Evolutionary conservation across 1,140 invertebrate species (phyloP).

Genomic region (Wiebesia pumilae): DNA sequence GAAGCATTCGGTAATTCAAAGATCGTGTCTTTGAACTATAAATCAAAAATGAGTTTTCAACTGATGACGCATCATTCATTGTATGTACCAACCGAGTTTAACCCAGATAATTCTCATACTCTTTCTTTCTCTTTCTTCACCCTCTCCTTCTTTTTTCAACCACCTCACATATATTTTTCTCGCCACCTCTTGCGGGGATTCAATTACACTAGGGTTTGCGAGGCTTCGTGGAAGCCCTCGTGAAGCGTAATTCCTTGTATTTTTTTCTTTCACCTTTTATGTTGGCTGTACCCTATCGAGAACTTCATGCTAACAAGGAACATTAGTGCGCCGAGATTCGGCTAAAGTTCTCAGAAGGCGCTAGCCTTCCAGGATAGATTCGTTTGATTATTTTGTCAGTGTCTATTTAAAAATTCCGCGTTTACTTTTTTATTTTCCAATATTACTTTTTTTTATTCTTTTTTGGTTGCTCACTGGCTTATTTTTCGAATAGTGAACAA

Average conservation of each 20-base stretch:
- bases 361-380: neutral
- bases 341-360: neutral
- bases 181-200: conserved; percentile 55
- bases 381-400: neutral
- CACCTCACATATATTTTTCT: conserved; percentile 32
- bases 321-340: neutral
- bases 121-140: neutral
- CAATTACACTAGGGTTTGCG: conserved; percentile 68
- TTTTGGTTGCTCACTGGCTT: conserved; percentile 35
- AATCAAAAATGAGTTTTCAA: conserved; percentile 37
- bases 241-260: conserved; percentile 1
- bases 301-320: neutral
- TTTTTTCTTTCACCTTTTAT: neutral
- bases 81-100: conserved; percentile 29
- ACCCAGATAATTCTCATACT: conserved; percentile 42
- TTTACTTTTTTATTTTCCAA: neutral
- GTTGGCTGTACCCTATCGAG: neutral
- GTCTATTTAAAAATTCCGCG: conserved; percentile 22
- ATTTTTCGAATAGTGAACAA: conserved; percentile 27
- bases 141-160: neutral
- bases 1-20: neutral
- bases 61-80: too few species aligned
- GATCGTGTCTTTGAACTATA: neutral
- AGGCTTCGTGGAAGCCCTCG: conserved; percentile 70
- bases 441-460: conserved; percentile 37